Evolutionary conservation across 2,888 invertebrate species (phyloP), one percentile per base, ranked within the genome.

Genomic region (Chrysodeixis includens): DNA sequence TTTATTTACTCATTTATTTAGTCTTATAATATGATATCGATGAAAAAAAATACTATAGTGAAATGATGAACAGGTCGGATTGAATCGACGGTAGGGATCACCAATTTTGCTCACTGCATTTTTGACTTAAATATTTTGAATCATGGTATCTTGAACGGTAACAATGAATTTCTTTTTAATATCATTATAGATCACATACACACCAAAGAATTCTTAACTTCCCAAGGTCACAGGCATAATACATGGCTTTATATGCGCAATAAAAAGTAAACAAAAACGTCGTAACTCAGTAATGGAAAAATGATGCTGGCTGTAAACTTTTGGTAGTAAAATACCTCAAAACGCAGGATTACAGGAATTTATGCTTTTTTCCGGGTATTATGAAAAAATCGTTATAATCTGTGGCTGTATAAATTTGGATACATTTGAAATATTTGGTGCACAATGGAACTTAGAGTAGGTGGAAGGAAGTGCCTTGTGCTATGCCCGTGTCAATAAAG

Each of bases 271-370:
- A 26, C 46, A 64, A 16, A 54, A 54, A 30, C 9, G 49, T 44
- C 60, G 35, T 66, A 72, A 72, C 66, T 44, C 16, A 9, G 30
- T 72, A 55, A 66, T 55, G 60, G 44, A 32, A 44, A 44, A 22
- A 56, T 56, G 30, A 60, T 59, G 56, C 56, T 30, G 18, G 22
- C 30, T 22, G 14, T 69, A 54, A 70, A 46, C 0, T 40, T 40
- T 56, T n/a, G 22, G 44, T 20, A 2, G n/a, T 6, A 7, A 40
- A 56, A 18, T 32, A 51, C 20, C 52, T 35, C 44, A 70, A 10
- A 10, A 67, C 35, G 9, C 46, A 18, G 22, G 7, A 12, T 71
- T 2, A 9, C 20, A 16, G 0, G 20, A 22, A 51, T 26, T 22
- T 26, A 12, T 52, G 7, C 14, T 26, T 52, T 51, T 51, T 52